phyloP scores from a whole-genome alignment of 2,797 vertebrate genomes.

The Microctenopoma steveboyesi region DNA sequence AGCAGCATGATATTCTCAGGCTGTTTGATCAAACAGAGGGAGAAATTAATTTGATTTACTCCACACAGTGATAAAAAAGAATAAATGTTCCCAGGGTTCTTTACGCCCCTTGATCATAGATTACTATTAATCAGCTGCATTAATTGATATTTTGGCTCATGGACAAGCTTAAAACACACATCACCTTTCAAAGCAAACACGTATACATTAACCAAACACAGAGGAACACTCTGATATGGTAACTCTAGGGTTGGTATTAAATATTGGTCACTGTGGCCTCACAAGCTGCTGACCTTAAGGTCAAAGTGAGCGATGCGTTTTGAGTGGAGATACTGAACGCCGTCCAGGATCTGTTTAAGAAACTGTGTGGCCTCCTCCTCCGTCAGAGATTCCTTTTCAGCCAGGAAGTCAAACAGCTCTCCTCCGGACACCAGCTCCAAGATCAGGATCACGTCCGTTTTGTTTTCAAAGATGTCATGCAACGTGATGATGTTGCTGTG shows the following conservation, averaged over 20 bases:
- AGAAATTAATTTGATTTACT: neutral
- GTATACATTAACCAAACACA: neutral
- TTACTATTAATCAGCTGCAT: neutral
- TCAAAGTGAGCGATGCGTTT: slow-evolving; percentile 98
- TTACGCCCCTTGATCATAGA: neutral
- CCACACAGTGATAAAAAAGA: neutral
- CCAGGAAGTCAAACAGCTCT: slow-evolving; percentile 97
- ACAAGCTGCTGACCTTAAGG: slow-evolving; percentile 88
- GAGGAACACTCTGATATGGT: neutral
- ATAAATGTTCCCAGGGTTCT: too few species aligned
- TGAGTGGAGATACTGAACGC: slow-evolving; percentile 95
- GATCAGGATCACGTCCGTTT: slow-evolving; percentile 97
- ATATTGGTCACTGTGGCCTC: neutral
- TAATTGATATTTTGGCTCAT: neutral
- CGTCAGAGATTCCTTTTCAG: slow-evolving; percentile 95
- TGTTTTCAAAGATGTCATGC: slow-evolving; percentile 98
- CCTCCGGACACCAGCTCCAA: slow-evolving; percentile 97
- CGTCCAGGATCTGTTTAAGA: slow-evolving; percentile 97
- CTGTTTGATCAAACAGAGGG: slow-evolving; percentile 69
- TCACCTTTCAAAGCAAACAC: neutral
- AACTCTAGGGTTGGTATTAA: too few species aligned
- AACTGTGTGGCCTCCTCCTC: slow-evolving; percentile 99
- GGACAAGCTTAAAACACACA: neutral
- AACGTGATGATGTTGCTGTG: slow-evolving; percentile 99
- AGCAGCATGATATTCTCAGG: slow-evolving; percentile 99